Evolutionary conservation across 92 coral and sea anemone species (phyloP), one percentile per base, ranked within the genome.

Genomic region (Palythoa heliodiscus): DNA sequence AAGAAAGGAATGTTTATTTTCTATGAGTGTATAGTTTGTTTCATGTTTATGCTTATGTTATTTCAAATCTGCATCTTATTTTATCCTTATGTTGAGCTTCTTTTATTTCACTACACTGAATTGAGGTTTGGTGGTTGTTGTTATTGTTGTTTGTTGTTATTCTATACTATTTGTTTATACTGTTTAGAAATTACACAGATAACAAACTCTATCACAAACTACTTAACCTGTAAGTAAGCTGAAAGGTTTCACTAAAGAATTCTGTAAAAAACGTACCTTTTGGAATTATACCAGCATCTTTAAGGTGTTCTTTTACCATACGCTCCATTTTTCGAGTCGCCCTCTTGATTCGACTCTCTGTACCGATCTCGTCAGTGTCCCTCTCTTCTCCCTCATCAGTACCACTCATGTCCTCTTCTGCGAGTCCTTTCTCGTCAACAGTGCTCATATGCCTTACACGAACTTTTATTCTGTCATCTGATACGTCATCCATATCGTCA

Each of bases 281-380:
- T 2, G 94, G 95, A 16, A 88, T 77, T 20, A 97, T 86, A 57
- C 99, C 99, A 23, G 98, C 93, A 85, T 88, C 92, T 70, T 88
- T 87, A 19, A 97, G 87, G 23, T 97, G 98, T 54, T 97, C 88
- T 75, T 93, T 93, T 19, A 97, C 98, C 86, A 97, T 84, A 19
- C 81, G 94, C 24, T 97, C 99, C 99, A 97, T 97, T 78, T 86
- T 92, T 90, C 91, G 93, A 1, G 97, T 95, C 66, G 98, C 99
- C 40, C 37, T 82, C 73, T 84, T 90, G 2, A 94, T 70, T 60
- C 88, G 83, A 20, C 79, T 87, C 19, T 94, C 93, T 35, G 93
- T 83, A 50, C 71, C 86, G 76, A 89, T 83, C 73, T 87, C 93
- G 23, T 78, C 82, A 48, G 71, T 79, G n/a, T 85, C 91, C 25